Base-by-base conservation (phyloP, 2,113 vertebrate species). In the Varanus salvator region DNA sequence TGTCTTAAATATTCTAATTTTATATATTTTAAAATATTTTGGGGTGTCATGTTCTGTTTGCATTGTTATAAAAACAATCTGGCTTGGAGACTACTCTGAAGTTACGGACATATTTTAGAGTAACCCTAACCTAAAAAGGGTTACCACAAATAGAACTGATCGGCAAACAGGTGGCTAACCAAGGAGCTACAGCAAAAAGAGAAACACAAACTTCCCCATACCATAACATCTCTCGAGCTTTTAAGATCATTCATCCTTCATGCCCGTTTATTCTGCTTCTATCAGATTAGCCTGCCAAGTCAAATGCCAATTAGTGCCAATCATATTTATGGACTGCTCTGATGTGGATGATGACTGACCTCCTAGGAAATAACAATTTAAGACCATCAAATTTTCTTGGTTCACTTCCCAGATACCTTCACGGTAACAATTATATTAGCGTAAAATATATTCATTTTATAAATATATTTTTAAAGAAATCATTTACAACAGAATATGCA, bases 301-400 rank as follows among this genome's bases (percentile, higher is more conserved):
- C 6, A 57, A 83, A 89, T 17, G 0, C 17, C 93, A 95, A 82
- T 15, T 14, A 85, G 84, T 48, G 3, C 9, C 90, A 94, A 52
- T 91, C 66, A 90, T 44, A 91, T 34, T 90, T 71, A 76, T 71
- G 31, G 15, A 21, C 84, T 82, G 75, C 74, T 94, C 17, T 81
- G 9, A 85, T 60, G 29, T 66, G 85, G 93, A 91, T 81, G 68
- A 29, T 91, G 50, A 71, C 74, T 91, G 50, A 71, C 74, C 89
- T n/a, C 69, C 23, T 75, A 77, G 34, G 5, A 92, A 34, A 69
- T 72, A 81, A 82, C 75, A 74, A 82, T 64, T 81, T 66, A 77
- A 74, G 69, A 87, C 72, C 19, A 90, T 8, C 31, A 74, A 81
- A 52, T 3, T 44, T 64, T n/a, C 57, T 72, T 75, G 27, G n/a